A percentile compares a stretch with the other conserved stretches of the same genome.
Evolutionary conservation across 2,888 invertebrate species (phyloP).

Genomic region (Tetragnatha montana): DNA sequence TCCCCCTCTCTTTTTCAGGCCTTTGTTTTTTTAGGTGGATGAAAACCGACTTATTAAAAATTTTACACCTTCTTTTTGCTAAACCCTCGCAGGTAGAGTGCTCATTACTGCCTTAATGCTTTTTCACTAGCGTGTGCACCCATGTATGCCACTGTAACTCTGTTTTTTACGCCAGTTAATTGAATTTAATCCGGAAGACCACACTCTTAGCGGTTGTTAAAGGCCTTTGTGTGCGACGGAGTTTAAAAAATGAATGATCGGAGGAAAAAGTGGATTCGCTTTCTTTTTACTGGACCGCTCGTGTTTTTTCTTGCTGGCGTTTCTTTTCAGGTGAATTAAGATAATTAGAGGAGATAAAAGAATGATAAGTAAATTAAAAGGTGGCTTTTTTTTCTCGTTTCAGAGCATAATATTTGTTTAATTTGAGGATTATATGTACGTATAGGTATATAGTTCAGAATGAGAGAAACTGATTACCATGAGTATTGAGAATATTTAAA

Average conservation of each 20-base stretch:
- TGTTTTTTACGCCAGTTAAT: constrained; percentile 52
- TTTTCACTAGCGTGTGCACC: constrained; percentile 42
- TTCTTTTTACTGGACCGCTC: not conserved
- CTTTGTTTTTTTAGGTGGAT: constrained; percentile 31
- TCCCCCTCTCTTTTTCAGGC: constrained; percentile 37
- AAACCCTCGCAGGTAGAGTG: constrained; percentile 43
- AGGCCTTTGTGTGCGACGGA: constrained; percentile 19
- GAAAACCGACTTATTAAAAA: constrained; percentile 60
- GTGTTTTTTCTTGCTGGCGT: not conserved
- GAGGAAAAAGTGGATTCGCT: constrained; percentile 11
- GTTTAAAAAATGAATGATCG: constrained; percentile 43
- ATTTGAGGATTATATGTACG: not conserved
- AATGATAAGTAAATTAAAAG: not conserved
- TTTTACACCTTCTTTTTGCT: constrained; percentile 45
- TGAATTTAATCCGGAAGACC: constrained; percentile 53
- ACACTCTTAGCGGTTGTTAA: constrained; percentile 34
- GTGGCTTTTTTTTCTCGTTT: not conserved
- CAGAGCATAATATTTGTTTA: not conserved
- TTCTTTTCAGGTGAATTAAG: not conserved
- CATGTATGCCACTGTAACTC: constrained; percentile 1
- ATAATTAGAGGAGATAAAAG: not conserved
- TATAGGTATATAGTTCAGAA: not conserved
- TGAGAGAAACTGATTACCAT: not conserved
- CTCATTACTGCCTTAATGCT: constrained; percentile 55
- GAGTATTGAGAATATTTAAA: too few relatives aligned